A percentile compares a stretch with the other conserved stretches of the same genome.
Conservation (phyloP, 2,113 vertebrate species). For the Echinops telfairi region DNA sequence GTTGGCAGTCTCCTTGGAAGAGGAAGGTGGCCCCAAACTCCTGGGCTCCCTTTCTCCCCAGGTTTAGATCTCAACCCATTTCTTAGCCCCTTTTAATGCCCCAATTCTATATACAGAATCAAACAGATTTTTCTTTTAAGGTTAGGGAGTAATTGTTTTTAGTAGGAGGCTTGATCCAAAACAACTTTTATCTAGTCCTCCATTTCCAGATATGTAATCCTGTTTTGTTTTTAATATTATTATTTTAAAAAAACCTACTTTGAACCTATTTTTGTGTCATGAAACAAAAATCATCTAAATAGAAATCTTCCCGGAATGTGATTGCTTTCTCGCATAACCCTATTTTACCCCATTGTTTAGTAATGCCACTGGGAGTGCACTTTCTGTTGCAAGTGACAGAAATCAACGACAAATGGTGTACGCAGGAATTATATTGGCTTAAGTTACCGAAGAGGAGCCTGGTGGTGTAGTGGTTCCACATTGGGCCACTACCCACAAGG, state of each 20-base stretch:
- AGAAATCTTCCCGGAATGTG: background rate
- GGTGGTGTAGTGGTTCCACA: too few relatives aligned
- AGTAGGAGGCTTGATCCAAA: background rate
- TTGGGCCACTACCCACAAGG: too few relatives aligned
- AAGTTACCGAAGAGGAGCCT: background rate
- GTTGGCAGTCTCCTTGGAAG: background rate
- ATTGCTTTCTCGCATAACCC: background rate
- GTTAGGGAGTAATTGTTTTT: background rate
- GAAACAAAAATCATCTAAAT: background rate
- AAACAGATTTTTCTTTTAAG: background rate
- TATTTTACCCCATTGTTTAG: background rate
- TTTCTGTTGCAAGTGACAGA: background rate
- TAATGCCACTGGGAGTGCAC: background rate
- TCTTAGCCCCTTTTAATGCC: background rate
- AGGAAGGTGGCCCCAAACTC: background rate
- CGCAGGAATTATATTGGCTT: background rate
- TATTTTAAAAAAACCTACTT: background rate
- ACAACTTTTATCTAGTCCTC: background rate
- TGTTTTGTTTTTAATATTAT: background rate
- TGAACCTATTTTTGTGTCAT: background rate
- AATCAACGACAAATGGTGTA: background rate
- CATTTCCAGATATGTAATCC: background rate
- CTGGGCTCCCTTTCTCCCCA: background rate
- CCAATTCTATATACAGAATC: background rate
- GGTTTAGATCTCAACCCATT: background rate